Percentiles rank a stretch among this genome's conserved stretches.
These are phyloP conservation scores for Hozukius guyotensis DNA, from an alignment of 2,797 vertebrate genomes.

Conservation along the genomic window DNA sequence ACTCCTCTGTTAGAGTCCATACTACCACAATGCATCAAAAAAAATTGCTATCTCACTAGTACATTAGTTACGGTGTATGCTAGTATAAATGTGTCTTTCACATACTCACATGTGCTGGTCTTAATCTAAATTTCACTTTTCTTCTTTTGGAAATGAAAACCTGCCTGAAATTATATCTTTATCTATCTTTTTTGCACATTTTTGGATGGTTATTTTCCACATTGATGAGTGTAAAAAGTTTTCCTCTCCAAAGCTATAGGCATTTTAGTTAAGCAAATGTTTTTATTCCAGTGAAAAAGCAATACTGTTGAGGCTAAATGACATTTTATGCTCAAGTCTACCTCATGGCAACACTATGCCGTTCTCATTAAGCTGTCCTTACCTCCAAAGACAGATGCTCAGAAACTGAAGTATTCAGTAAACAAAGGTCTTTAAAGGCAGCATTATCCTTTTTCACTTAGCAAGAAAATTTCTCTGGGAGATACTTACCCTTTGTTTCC, in stretches of 20 bases:
- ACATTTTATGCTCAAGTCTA: background rate
- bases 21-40: background rate
- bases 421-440: background rate
- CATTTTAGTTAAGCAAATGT: background rate
- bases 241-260: background rate
- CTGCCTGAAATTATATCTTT: background rate
- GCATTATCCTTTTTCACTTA: background rate
- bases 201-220: background rate
- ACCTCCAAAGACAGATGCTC: background rate
- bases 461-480: background rate
- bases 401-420: background rate
- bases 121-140: background rate
- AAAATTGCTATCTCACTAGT: background rate
- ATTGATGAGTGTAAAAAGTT: background rate
- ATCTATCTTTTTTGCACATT: background rate
- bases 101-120: background rate
- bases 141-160: background rate
- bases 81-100: background rate
- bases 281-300: background rate
- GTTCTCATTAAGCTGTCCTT: background rate
- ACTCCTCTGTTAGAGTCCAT: constrained; percentile 1
- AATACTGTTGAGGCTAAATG: background rate
- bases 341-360: background rate
- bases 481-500: constrained; percentile 12
- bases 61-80: background rate